These are phyloP conservation scores for Acrossocheilus fasciatus DNA, from an alignment of 2,797 vertebrate genomes.

Conservation along the genomic window DNA sequence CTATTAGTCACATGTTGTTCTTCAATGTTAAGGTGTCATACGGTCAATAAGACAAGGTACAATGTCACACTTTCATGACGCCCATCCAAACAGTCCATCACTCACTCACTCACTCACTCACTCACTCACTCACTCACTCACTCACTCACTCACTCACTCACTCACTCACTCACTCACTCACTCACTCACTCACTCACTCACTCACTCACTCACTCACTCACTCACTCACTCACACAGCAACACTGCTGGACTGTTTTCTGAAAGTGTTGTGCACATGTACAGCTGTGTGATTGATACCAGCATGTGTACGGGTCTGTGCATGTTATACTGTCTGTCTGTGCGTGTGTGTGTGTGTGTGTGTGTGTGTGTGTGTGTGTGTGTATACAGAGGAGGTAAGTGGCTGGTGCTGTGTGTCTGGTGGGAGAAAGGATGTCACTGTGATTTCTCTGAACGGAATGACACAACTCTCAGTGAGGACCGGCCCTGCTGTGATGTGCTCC, in stretches of 20 bases:
- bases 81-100: not conserved
- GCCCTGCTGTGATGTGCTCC: conserved; percentile 66
- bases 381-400: conserved; percentile 41
- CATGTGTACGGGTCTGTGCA: not conserved
- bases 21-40: not conserved
- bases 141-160: not conserved
- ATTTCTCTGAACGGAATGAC: conserved; percentile 67
- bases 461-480: conserved; percentile 54
- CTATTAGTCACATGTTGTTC: not conserved
- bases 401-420: conserved; percentile 33
- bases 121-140: not conserved
- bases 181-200: not conserved
- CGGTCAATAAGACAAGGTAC: not conserved
- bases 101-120: not conserved
- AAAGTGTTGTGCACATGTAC: conserved; percentile 7
- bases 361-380: conserved; percentile 21
- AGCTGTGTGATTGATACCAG: conserved; percentile 21
- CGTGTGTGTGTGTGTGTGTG: not conserved
- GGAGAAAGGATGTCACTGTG: conserved; percentile 66
- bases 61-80: not conserved
- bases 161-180: not conserved
- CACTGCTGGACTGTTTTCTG: not conserved
- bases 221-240: not conserved
- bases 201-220: not conserved
- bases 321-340: not conserved